Evolutionary conservation across 2,888 invertebrate species (phyloP), one percentile per base, ranked within the genome.

Genomic region (Drosophila leonis): DNA sequence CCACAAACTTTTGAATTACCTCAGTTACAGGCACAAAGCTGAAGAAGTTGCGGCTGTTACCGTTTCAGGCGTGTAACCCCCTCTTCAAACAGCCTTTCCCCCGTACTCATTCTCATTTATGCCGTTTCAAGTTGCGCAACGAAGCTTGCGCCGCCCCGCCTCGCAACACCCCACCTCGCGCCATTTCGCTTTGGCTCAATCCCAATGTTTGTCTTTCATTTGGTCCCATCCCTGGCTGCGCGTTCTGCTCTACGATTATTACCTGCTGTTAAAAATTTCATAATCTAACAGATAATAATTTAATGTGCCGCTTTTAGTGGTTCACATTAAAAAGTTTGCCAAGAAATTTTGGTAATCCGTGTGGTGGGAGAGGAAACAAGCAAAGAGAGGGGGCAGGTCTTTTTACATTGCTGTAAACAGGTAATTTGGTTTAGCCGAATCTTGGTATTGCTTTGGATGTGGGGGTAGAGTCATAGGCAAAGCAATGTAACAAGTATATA

Each of bases 231-330:
- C 54, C 29, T 20, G 3, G 10, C 27, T 18, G 48, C 46, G n/a
- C 10, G 24, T 10, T 37, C 67, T 67, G 70, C 65, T 69, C 86
- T 74, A 90, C 83, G 90, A 85, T 90, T 90, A 90, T 90, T 90
- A 90, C 90, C 90, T 90, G 90, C 90, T 79, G 88, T 90, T 90
- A 88, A 86, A 86, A 85, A 80, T 83, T 79, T 76, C 83, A 85
- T 88, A 83, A 90, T 88, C 82, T 78, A 54, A 55, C 75, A 88
- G 90, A 90, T 90, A 90, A 91, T 90, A 86, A 88, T 90, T 90
- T 91, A 90, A 90, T 90, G 91, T 75, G 79, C 56, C 72, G 71
- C 71, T 80, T 86, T 87, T 90, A 90, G 86, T 90, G 78, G 80
- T 68, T 64, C 49, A 42, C 85, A 86, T 86, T 90, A 86, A 86